Percentiles rank a stretch among this genome's conserved stretches.
Conservation (phyloP, 1,140 invertebrate species). For the Lucilia cuprina region DNA sequence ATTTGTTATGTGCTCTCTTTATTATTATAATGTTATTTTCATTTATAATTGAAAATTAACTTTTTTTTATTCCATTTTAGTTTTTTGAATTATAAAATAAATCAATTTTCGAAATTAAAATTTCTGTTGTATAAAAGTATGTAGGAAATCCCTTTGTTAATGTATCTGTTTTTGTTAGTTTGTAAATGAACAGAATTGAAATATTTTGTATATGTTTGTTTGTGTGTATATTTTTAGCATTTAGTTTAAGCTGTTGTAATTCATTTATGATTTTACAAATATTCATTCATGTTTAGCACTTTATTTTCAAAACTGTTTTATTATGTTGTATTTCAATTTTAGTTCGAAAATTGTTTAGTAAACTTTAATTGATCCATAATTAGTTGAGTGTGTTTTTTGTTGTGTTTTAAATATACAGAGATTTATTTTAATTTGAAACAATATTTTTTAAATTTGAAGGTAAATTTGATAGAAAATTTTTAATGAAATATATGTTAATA, state of each 20-base stretch:
- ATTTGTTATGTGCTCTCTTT: background rate
- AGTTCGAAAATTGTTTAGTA: background rate
- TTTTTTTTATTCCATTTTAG: background rate
- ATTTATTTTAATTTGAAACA: background rate
- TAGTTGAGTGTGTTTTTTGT: background rate
- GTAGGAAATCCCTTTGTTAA: too few relatives aligned
- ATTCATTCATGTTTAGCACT: background rate
- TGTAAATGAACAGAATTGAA: background rate
- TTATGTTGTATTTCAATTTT: too few relatives aligned
- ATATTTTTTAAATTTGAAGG: background rate
- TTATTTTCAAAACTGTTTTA: background rate
- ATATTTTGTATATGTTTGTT: background rate
- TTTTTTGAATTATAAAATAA: background rate
- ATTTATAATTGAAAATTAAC: background rate
- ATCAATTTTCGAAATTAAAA: background rate
- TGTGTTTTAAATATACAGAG: background rate
- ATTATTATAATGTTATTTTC: background rate
- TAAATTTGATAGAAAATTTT: too few relatives aligned
- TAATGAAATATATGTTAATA: too few relatives aligned
- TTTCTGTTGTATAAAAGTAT: too few relatives aligned
- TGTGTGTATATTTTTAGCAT: background rate
- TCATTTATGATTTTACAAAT: constrained; percentile 1
- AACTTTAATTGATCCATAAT: background rate
- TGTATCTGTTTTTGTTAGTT: background rate
- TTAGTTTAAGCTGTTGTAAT: background rate